These are phyloP conservation scores for Alces alces DNA, from an alignment of 2,113 vertebrate genomes.

Conservation along the genomic window DNA sequence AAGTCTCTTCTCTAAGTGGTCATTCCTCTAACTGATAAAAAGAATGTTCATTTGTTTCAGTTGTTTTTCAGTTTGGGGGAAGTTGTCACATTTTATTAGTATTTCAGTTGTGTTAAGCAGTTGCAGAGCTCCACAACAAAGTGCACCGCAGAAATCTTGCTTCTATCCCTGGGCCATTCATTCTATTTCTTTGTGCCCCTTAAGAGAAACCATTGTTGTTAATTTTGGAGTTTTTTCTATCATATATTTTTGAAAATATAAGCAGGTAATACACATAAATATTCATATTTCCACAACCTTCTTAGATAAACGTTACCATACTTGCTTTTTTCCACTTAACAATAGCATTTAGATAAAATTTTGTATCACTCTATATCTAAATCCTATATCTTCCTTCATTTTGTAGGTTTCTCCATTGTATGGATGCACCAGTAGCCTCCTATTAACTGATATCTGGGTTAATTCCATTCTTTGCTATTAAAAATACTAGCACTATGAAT, in stretches of 20 bases:
- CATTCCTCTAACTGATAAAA: neutral
- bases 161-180: neutral
- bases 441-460: neutral
- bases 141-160: neutral
- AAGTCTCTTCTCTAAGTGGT: neutral
- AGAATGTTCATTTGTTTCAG: neutral
- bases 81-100: neutral
- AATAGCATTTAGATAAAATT: neutral
- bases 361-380: neutral
- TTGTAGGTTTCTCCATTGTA: neutral
- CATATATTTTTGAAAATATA: neutral
- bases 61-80: neutral
- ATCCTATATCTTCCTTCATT: neutral
- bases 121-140: neutral
- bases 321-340: neutral
- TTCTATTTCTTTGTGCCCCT: neutral
- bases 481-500: neutral
- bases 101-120: neutral
- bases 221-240: neutral
- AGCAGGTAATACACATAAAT: neutral
- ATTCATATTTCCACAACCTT: neutral
- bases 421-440: neutral
- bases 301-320: neutral
- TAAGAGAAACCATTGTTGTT: neutral
- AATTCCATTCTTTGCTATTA: neutral